Evolutionary conservation across 2,113 vertebrate genomes (phyloP), one percentile per base, ranked within the genome.

Genomic region (Bufo bufo): DNA sequence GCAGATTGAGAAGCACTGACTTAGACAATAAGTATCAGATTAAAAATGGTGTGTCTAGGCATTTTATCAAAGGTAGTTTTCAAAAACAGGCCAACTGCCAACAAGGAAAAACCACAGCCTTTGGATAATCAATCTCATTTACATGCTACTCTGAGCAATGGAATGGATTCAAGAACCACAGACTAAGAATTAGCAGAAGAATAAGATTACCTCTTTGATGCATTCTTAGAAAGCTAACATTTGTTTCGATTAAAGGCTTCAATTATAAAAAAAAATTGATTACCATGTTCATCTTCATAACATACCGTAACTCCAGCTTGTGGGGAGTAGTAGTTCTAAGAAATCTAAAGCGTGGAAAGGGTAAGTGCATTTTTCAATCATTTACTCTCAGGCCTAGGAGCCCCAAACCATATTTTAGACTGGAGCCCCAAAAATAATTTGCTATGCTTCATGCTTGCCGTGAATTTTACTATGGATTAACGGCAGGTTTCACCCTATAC

Each of bases 51-150:
- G 16, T 49, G 16, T 50, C 12, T 19, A 43, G 47, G 78, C 77
- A 59, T 80, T 84, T 72, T 56, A 47, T 75, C 23, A 85, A 85
- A 77, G 12, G 11, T 52, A 49, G 19, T 77, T 78, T 86, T 47
- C n/a, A 78, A 77, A 50, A 86, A 33, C 84, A 47, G 7, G 33
- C 33, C 3, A 59, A 4, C 85, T 50, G 72, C 74, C 84, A 85
- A 33, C 33, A 77, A 20, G 14, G 74, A 20, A 63, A 86, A 77
- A 65, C 58, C 17, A 33, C 85, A 78, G 74, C 14, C 17, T 74
- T 59, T 43, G 17, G 54, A 75, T 85, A 78, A 86, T 86, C 56
- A 54, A 77, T 86, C 52, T 75, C 71, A 85, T 85, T 85, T 61
- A 75, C 84, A 77, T 61, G 23, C 52, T 61, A 56, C 77, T 71